Percentiles rank a stretch among this genome's conserved stretches.
These are phyloP conservation scores for Hydrolagus affinis DNA, from an alignment of 2,113 vertebrate genomes.

Conservation along the genomic window DNA sequence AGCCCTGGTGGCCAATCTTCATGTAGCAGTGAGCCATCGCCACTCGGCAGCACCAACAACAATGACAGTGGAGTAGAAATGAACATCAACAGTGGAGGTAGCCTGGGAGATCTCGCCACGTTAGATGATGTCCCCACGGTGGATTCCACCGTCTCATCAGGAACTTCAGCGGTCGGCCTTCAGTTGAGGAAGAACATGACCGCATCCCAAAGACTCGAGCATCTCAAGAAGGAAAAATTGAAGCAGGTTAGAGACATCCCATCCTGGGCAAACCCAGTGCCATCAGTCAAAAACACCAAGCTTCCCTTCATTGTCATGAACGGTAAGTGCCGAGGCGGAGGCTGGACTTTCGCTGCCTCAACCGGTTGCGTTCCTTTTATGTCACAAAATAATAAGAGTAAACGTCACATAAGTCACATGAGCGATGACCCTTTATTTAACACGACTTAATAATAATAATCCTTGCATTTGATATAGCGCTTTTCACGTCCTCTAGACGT, in stretches of 20 bases:
- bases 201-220: conserved; percentile 78
- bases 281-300: conserved; percentile 76
- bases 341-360: not conserved
- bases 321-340: conserved; percentile 60
- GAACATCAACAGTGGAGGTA: conserved; percentile 84
- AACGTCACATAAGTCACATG: no score
- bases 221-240: conserved; percentile 93
- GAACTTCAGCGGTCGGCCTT: conserved; percentile 69
- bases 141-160: conserved; percentile 71
- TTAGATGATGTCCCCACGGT: conserved; percentile 78
- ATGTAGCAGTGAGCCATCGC: conserved; percentile 95
- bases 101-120: conserved; percentile 83
- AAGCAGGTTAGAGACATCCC: conserved; percentile 85
- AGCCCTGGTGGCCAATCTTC: conserved; percentile 94
- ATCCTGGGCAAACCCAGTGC: conserved; percentile 73
- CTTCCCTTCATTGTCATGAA: conserved; percentile 84
- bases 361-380: not conserved
- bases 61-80: conserved; percentile 96
- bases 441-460: no score
- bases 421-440: no score
- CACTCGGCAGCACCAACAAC: conserved; percentile 89
- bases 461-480: no score
- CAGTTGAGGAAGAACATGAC: conserved; percentile 76
- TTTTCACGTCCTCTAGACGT: no score
- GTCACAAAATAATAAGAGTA: no score